phyloP scores from a whole-genome alignment of 2,888 invertebrate genomes.

The Conus canariensis region DNA sequence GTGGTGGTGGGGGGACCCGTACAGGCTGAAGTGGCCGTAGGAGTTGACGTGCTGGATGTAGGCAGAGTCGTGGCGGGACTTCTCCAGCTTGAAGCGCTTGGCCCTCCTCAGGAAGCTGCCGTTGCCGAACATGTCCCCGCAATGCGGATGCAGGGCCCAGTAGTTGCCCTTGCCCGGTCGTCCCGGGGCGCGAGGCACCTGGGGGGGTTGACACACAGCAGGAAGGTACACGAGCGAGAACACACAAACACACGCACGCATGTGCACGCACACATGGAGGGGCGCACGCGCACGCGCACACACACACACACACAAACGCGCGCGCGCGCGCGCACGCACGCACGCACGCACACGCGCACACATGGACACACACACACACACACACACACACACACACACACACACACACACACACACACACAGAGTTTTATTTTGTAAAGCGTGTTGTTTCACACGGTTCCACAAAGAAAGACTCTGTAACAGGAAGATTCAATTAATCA shows the following conservation, averaged over 20 bases:
- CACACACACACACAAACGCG: too few species aligned
- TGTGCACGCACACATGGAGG: background rate
- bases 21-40: slow-evolving; percentile 69
- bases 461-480: too few species aligned
- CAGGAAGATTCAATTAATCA: too few species aligned
- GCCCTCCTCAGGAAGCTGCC: slow-evolving; percentile 77
- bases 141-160: slow-evolving; percentile 77
- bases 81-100: slow-evolving; percentile 75
- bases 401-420: background rate
- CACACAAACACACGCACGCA: slow-evolving; percentile 18
- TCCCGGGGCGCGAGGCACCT: slow-evolving; percentile 83
- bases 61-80: slow-evolving; percentile 52
- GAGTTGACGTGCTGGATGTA: slow-evolving; percentile 67
- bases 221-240: background rate
- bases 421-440: too few species aligned
- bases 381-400: background rate
- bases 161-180: slow-evolving; percentile 78
- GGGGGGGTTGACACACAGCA: slow-evolving; percentile 75
- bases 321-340: background rate
- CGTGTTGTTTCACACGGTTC: too few species aligned
- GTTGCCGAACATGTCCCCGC: slow-evolving; percentile 78
- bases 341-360: background rate
- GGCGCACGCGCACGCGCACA: background rate
- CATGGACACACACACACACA: too few species aligned
- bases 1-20: slow-evolving; percentile 57